Percentiles rank a stretch among this genome's conserved stretches.
Evolutionary conservation across 2,797 vertebrate species (phyloP).

Genomic region (Gadopsis bispinosus): DNA sequence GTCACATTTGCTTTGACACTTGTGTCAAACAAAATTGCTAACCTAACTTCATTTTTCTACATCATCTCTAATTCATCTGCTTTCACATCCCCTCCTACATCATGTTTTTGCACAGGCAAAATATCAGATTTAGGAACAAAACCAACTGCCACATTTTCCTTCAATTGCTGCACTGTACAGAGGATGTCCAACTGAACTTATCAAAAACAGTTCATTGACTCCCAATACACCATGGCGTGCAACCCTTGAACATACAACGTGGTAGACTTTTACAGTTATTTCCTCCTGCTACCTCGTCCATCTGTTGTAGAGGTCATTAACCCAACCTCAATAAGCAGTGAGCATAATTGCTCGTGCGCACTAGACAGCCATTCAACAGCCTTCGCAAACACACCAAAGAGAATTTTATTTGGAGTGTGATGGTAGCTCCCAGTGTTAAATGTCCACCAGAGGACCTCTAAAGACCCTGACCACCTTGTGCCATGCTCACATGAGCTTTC

Average conservation of each 20-base stretch:
- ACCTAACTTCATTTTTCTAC: background rate
- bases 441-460: background rate
- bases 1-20: too few species aligned
- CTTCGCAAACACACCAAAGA: slow-evolving; percentile 38
- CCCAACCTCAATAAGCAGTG: slow-evolving; percentile 23
- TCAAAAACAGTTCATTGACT: background rate
- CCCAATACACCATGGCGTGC: background rate
- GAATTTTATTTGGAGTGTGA: slow-evolving; percentile 5
- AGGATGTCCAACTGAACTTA: background rate
- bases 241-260: background rate
- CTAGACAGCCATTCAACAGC: slow-evolving; percentile 39
- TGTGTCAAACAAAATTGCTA: background rate
- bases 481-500: background rate
- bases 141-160: background rate
- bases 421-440: background rate
- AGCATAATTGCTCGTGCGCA: slow-evolving; percentile 43
- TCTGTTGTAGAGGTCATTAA: slow-evolving; percentile 55
- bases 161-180: background rate
- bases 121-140: background rate
- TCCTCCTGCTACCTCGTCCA: slow-evolving; percentile 21
- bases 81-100: background rate
- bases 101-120: background rate
- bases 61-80: background rate
- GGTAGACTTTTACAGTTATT: background rate
- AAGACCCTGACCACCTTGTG: background rate